Evolutionary conservation across 2,888 invertebrate species (phyloP).

Genomic region (Epinotia brunnichana): DNA sequence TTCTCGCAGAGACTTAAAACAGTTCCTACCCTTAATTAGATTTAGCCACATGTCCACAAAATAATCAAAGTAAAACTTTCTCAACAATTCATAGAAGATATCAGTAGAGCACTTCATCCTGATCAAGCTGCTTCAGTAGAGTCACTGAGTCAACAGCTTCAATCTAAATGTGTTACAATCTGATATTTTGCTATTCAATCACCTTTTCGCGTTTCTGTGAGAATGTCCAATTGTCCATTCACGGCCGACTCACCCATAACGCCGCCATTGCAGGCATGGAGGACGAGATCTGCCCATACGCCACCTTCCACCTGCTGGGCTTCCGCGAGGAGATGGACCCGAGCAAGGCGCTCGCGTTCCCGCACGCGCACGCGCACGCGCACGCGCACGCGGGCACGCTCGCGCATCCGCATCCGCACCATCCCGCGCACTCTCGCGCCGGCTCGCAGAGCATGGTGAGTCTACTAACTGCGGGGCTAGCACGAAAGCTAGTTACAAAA

Average conservation of each 20-base stretch:
- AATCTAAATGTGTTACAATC: background rate
- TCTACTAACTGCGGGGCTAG: too few relatives aligned
- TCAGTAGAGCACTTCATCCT: too few relatives aligned
- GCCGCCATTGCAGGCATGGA: constrained; percentile 89
- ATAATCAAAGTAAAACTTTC: background rate
- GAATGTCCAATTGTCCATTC: background rate
- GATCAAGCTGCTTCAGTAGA: too few relatives aligned
- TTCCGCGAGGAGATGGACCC: constrained; percentile 98
- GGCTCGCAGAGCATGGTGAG: constrained; percentile 95
- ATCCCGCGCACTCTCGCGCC: constrained; percentile 91
- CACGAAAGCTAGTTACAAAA: too few relatives aligned
- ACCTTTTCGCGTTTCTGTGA: background rate
- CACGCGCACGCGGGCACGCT: constrained; percentile 91
- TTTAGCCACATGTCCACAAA: background rate
- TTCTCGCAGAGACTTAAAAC: background rate
- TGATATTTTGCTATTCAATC: too few relatives aligned
- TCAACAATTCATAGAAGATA: too few relatives aligned
- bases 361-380: constrained; percentile 92
- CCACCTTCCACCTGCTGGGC: constrained; percentile 96
- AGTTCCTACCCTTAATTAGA: background rate
- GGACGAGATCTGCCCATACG: constrained; percentile 98
- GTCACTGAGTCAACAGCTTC: background rate
- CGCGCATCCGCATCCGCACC: constrained; percentile 89
- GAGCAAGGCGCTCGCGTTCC: constrained; percentile 93
- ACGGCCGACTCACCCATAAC: background rate